These are phyloP conservation scores for Halocynthia aurantium DNA, from an alignment of 23 tunicate species.

Conservation along the genomic window DNA sequence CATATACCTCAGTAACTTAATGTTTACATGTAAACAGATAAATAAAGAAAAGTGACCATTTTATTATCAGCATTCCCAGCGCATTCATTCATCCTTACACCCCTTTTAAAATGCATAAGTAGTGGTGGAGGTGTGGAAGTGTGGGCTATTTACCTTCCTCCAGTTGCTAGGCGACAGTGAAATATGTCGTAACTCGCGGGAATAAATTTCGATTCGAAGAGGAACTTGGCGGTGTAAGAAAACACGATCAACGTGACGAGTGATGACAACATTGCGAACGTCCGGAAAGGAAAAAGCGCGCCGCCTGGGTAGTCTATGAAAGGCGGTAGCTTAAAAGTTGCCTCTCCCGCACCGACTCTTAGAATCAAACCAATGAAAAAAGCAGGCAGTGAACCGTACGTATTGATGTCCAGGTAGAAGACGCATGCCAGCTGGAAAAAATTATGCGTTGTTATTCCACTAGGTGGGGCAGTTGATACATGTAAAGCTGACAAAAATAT, in stretches of 20 bases:
- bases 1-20: no score
- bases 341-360: conserved; percentile 20
- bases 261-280: conserved; percentile 10
- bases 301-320: conserved; percentile 28
- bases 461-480: no score
- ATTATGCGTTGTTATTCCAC: not conserved
- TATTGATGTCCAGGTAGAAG: conserved; percentile 14
- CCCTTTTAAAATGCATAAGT: no score
- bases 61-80: no score
- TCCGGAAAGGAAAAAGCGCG: conserved; percentile 11
- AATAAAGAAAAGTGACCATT: no score
- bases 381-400: conserved; percentile 25
- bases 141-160: conserved; percentile 8
- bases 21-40: no score
- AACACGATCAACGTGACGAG: conserved; percentile 3
- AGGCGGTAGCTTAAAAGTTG: not conserved
- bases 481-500: no score
- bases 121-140: no score
- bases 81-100: no score
- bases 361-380: conserved; percentile 16
- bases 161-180: not conserved
- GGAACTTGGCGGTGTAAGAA: conserved; percentile 12
- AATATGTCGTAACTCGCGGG: conserved; percentile 14
- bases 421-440: conserved; percentile 21
- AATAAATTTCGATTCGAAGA: conserved; percentile 1